Percentiles rank a stretch among this genome's conserved stretches.
Evolutionary conservation across 2,113 vertebrate genomes (phyloP).

Genomic region (Apus apus): DNA sequence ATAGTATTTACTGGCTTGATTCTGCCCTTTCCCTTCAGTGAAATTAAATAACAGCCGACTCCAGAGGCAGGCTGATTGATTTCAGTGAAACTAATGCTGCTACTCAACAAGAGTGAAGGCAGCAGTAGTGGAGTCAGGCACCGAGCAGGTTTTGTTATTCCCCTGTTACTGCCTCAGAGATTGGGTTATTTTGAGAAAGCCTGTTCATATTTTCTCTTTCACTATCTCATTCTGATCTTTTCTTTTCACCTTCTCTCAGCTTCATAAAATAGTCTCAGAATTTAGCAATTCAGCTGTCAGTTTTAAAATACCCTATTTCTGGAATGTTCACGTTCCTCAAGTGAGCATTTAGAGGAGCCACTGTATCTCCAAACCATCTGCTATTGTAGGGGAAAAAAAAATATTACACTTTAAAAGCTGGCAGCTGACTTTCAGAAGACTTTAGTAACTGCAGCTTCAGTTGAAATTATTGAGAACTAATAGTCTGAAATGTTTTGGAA

Average conservation of each 20-base stretch:
- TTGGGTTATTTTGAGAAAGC: slow-evolving; percentile 50
- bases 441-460: slow-evolving; percentile 18
- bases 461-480: slow-evolving; percentile 27
- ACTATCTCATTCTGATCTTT: background rate
- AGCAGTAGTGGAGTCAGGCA: slow-evolving; percentile 25
- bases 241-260: background rate
- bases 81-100: slow-evolving; percentile 57
- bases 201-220: slow-evolving; percentile 14
- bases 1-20: slow-evolving; percentile 62
- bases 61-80: slow-evolving; percentile 64
- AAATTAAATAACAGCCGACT: slow-evolving; percentile 67
- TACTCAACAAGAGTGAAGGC: slow-evolving; percentile 29
- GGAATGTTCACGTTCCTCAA: slow-evolving; percentile 33
- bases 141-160: slow-evolving; percentile 24
- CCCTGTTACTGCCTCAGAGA: background rate
- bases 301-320: slow-evolving; percentile 22
- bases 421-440: slow-evolving; percentile 38
- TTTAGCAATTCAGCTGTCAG: background rate
- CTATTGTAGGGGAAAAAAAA: background rate
- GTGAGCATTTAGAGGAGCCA: slow-evolving; percentile 17
- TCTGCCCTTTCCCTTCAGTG: slow-evolving; percentile 60
- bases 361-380: slow-evolving; percentile 25
- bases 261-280: background rate
- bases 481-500: slow-evolving; percentile 18
- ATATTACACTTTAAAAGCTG: background rate